Base-by-base conservation (phyloP, 2,113 vertebrate species). In the Delphinapterus leucas region DNA sequence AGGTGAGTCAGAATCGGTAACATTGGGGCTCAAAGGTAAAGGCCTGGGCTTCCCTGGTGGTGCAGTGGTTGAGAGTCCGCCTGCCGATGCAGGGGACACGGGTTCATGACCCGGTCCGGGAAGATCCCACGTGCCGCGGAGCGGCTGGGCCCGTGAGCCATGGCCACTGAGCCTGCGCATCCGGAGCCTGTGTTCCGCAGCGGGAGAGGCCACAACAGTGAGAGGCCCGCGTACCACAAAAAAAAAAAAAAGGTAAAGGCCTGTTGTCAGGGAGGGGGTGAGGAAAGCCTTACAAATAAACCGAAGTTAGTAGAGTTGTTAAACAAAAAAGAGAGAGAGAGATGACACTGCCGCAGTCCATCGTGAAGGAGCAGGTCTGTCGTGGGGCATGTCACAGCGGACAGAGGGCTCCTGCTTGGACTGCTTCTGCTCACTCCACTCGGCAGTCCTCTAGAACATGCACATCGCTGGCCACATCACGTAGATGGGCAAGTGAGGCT, bases 1-100 rank as follows among this genome's bases (percentile, higher is more conserved):
- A 96, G 97, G 98, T 97, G 47, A 96, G 97, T 92, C 92, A 87
- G 41, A n/a, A 36, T 60, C 49, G 74, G 28, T 55, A 88, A 47
- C 31, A 20, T n/a, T 9, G 33, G 17, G 17, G 14, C 15, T 81
- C 55, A 80, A n/a, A 55, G 14, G 38, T 73, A 49, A 90, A 71
- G 33, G 8, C 38, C 31, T 4, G 55, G 47, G 12, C 47, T 49
- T 49, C 47, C 47, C 47, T 49, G 47, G 47, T 49, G 47, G 47
- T 12, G 0, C 47, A 49, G 47, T 12, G 47, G 47, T 49, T 49
- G 47, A 49, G 47, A 49, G 47, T 49, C 47, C 47, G 0, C 12
- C 47, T 49, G 47, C 47, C 12, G 2, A 49, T 49, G 47, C 47
- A 49, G 47, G 47, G 47, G 47, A 49, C 47, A 13, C 47, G 12